These are phyloP conservation scores for Neodiprion lecontei DNA, from an alignment of 1,140 invertebrate genomes.

Conservation along the genomic window DNA sequence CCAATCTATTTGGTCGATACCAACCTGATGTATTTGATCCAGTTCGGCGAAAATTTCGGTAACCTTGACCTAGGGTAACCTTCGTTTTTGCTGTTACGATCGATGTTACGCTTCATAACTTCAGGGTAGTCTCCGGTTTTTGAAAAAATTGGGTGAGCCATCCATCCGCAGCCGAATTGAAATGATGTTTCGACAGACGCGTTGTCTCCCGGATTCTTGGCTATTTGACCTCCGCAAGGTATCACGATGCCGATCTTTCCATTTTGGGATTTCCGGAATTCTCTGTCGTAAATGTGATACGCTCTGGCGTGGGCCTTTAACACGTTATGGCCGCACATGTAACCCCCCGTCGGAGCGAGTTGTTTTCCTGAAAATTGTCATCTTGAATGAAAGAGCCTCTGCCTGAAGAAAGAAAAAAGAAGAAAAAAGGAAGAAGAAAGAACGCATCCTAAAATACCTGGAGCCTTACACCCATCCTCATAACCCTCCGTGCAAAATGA, in stretches of 20 bases:
- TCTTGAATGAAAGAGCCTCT: too few relatives aligned
- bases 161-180: slow-evolving; percentile 67
- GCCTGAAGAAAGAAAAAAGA: too few relatives aligned
- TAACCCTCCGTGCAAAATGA: slow-evolving; percentile 71
- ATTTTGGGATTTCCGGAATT: slow-evolving; percentile 66
- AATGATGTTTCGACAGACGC: slow-evolving; percentile 36
- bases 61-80: slow-evolving; percentile 61
- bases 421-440: too few relatives aligned
- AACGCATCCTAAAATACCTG: slow-evolving; percentile 39
- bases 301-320: slow-evolving; percentile 71
- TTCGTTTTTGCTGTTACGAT: slow-evolving; percentile 62
- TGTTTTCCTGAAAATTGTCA: neutral
- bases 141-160: slow-evolving; percentile 68
- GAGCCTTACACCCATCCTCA: slow-evolving; percentile 65
- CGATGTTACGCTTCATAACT: slow-evolving; percentile 63
- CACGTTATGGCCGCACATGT: slow-evolving; percentile 70
- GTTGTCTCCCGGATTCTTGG: slow-evolving; percentile 29
- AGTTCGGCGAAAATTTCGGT: slow-evolving; percentile 61
- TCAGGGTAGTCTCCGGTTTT: slow-evolving; percentile 67
- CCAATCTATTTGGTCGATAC: slow-evolving; percentile 21
- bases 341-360: slow-evolving; percentile 46
- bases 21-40: slow-evolving; percentile 54
- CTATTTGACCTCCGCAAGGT: slow-evolving; percentile 26
- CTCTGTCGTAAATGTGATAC: slow-evolving; percentile 70
- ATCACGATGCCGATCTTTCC: slow-evolving; percentile 55